Base-by-base conservation (phyloP, 2,888 invertebrate genomes). In the Mesopsocus fuscifrons region DNA sequence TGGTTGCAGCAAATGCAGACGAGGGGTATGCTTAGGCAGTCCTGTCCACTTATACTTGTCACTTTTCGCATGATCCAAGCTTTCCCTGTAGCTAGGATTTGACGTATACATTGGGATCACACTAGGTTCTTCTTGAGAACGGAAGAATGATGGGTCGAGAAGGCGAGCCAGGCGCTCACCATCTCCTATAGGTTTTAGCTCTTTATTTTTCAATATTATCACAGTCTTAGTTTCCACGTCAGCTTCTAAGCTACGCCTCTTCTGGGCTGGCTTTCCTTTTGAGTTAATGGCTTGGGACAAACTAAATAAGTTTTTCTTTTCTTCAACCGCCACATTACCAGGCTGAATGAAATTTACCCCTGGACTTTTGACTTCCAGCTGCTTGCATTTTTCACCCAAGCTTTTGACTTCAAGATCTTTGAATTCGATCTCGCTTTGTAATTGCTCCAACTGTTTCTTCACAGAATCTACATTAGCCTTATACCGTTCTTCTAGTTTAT, bases 11-110 rank as follows among this genome's bases (percentile, higher is more conserved):
- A n/a, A n/a, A n/a, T n/a, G n/a, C n/a, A n/a, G n/a, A n/a, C n/a
- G n/a, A n/a, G n/a, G n/a, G n/a, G n/a, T n/a, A n/a, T n/a, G n/a
- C 18, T 15, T 38, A 3, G 38, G 38, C 38, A 38, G 20, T 3
- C 18, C 38, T 17, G 20, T 38, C 38, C 38, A 38, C 20, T 38
- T 38, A 21, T 18, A 38, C 20, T 38, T 38, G 17, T 38, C 38
- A 13, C 20, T 15, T 17, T 20, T 38, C 6, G 13, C 16, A 11
- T 20, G 21, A 15, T 38, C 38, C 20, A 38, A 17, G 17, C 38
- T 20, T 3, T 17, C 17, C 33, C 15, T 33, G 33, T 33, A 17
- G 6, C 33, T 17, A 17, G 15, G 15, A 17, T 33, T 15, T 6
- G 9, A 33, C 5, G 33, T 33, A 9, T 33, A 33, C 15, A 33